Base-by-base conservation (phyloP, 2,113 vertebrate genomes). In the Chlorocebus sabaeus region DNA sequence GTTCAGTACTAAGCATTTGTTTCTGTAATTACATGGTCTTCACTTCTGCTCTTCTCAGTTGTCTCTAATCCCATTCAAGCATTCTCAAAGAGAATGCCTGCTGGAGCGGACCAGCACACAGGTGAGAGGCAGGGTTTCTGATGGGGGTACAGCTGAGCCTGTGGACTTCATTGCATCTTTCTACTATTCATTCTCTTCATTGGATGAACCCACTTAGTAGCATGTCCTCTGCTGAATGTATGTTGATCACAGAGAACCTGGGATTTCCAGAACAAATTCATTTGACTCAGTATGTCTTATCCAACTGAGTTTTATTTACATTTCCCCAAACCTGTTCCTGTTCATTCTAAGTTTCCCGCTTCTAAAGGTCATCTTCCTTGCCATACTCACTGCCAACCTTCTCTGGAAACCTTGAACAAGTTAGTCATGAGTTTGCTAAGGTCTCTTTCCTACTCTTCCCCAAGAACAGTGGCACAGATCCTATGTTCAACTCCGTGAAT, bases 141-240 rank as follows among this genome's bases (percentile, higher is more conserved):
- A 11, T 3, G 12, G 23, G 11, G 45, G 50, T 17, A 12, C 45
- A 35, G 2, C 9, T 27, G 38, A 35, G 57, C 70, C 55, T 38
- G n/a, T 2, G 52, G 25, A 23, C 35, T 27, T 32, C 64, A 2
- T 0, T 32, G n/a, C 5, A 0, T 45, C 61, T 64, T 16, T 30
- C 59, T 20, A 38, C 0, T 5, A 64, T 48, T 18, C 43, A 11
- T 88, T 78, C n/a, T 57, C 4, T 22, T 40, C 30, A 11, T 27
- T 6, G 22, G 20, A 18, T 5, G 27, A 6, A 16, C 9, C 30
- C 27, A 32, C 64, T 16, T 11, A 2, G 38, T 5, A 23, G 50
- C 3, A 32, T 59, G 17, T 52, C 27, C 45, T 88, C 27, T 79
- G 72, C 73, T 64, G 16, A 59, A 81, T n/a, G 43, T 14, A 8